A percentile compares a stretch with the other conserved stretches of the same genome.
These are phyloP conservation scores for Macrocentrus cingulum DNA, from an alignment of 1,140 invertebrate species.

Conservation along the genomic window DNA sequence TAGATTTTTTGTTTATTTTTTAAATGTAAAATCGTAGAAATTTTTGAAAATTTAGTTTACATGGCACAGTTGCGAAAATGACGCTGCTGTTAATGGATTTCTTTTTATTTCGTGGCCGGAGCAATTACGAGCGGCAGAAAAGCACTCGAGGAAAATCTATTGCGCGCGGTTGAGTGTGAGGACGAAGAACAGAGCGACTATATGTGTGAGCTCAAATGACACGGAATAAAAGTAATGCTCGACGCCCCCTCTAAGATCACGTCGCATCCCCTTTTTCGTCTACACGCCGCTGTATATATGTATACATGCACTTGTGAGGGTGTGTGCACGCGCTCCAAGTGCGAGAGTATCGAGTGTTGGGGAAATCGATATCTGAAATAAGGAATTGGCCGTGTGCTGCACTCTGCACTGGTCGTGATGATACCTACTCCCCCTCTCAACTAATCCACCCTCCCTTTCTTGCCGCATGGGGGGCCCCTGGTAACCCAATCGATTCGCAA, in stretches of 20 bases:
- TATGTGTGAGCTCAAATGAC: conserved; percentile 60
- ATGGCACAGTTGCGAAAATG: too few relatives aligned
- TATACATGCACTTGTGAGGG: not conserved
- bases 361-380: conserved; percentile 55
- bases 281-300: not conserved
- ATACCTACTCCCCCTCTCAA: too few relatives aligned
- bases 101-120: conserved; percentile 13
- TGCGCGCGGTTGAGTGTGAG: conserved; percentile 25
- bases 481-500: conserved; percentile 40
- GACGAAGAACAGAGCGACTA: too few relatives aligned
- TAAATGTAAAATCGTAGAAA: too few relatives aligned
- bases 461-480: not conserved
- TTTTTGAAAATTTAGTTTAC: too few relatives aligned
- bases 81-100: conserved; percentile 23
- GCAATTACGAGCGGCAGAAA: conserved; percentile 22
- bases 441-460: conserved; percentile 4
- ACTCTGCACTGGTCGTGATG: conserved; percentile 21
- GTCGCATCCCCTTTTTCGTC: conserved; percentile 8
- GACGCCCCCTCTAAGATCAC: conserved; percentile 38
- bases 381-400: conserved; percentile 40
- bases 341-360: conserved; percentile 32
- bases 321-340: not conserved
- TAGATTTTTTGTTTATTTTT: too few relatives aligned
- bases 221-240: conserved; percentile 60
- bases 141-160: conserved; percentile 30